Evolutionary conservation across 2,888 invertebrate species (phyloP), one percentile per base, ranked within the genome.

Genomic region (Uloborus plumipes): DNA sequence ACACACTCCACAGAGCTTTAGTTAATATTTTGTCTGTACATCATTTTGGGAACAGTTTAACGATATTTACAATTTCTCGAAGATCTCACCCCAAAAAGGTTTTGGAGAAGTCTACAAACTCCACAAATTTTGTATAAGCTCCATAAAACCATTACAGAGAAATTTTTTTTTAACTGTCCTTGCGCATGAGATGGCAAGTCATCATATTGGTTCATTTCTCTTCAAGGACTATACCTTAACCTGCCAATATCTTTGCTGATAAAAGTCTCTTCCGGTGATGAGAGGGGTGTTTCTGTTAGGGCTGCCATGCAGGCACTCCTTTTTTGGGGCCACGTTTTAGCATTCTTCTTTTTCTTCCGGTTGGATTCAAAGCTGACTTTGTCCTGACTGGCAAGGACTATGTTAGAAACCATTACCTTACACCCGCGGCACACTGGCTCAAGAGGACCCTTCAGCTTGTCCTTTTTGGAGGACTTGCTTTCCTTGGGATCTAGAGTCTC

Each of bases 351-450:
- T n/a, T n/a, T 62, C 49, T 55, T 81, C n/a, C 71, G 31, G 20
- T 61, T 70, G 39, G 72, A 59, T n/a, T 78, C 66, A 50, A 71
- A 74, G 22, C 71, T 80, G 47, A 89, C 86, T 15, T 88, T 88
- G 47, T 88, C 94, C 89, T 93, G 93, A 86, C 95, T 94, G 26
- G 96, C 95, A 90, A 95, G 94, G 88, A 97, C 96, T 89, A 97
- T 96, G 90, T 96, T 95, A 87, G 96, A 92, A 82, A 97, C 95
- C 94, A 97, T 94, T 84, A 94, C 94, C 89, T 95, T 95, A 91
- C 97, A 98, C 91, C 97, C 97, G 89, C 95, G 94, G 89, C 97
- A 98, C 66, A 97, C 96, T 84, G 94, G 93, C 93, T 96, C 95
- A 88, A 94, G 93, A 83, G 95, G 93, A 64, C 91, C 91, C 85